phyloP scores from a whole-genome alignment of 2,888 invertebrate genomes.

The Acleris holmiana region DNA sequence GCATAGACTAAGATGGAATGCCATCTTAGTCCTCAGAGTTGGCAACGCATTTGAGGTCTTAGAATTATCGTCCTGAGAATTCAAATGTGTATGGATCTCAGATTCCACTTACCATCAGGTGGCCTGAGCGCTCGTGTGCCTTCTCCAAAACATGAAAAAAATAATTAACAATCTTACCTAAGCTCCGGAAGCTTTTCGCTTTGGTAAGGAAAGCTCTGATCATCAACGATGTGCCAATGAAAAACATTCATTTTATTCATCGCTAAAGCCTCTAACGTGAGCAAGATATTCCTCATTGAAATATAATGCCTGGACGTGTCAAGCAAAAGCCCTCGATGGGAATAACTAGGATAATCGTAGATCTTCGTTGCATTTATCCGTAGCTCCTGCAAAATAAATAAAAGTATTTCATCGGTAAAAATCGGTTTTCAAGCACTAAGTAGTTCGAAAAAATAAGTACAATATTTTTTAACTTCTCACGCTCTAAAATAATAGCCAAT shows the following conservation, averaged over 20 bases:
- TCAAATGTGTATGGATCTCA: no score
- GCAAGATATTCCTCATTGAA: conserved; percentile 83
- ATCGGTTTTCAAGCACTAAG: conserved; percentile 9
- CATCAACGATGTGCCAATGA: conserved; percentile 95
- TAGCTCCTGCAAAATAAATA: conserved; percentile 17
- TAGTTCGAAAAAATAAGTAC: background rate
- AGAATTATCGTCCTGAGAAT: no score
- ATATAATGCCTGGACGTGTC: conserved; percentile 93
- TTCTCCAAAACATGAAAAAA: no score
- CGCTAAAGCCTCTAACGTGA: conserved; percentile 89
- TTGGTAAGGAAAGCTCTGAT: conserved; percentile 92
- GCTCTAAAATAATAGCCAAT: no score
- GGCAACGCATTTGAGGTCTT: no score
- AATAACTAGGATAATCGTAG: conserved; percentile 88
- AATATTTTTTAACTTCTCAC: no score
- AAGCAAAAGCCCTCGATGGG: conserved; percentile 89
- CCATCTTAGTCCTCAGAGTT: no score
- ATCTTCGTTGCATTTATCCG: conserved; percentile 70
- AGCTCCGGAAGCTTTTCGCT: conserved; percentile 91
- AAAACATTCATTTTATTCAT: conserved; percentile 93
- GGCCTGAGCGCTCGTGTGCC: no score
- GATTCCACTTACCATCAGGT: no score
- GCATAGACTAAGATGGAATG: no score
- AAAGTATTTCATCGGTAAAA: conserved; percentile 1
- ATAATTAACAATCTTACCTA: conserved; percentile 80